Evolutionary conservation across 2,113 vertebrate species (phyloP).

Genomic region (Campylorhamphus procurvoides): DNA sequence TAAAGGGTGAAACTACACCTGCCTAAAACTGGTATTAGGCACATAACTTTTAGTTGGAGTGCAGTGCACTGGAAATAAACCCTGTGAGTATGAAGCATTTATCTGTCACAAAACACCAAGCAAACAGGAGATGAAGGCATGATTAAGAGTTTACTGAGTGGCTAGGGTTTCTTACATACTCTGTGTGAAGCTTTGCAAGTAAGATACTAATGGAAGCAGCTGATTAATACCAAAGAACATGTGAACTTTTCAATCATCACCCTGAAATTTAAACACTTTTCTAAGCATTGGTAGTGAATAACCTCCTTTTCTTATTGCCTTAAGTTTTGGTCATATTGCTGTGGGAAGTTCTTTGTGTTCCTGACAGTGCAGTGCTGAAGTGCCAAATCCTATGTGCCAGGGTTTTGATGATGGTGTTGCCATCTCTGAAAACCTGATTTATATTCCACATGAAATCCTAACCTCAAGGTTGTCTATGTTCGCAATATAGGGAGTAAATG

Average conservation of each 20-base stretch:
- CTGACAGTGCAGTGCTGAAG: background rate
- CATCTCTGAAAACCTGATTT: background rate
- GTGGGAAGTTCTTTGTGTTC: constrained; percentile 2
- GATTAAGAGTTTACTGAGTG: background rate
- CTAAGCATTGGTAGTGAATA: background rate
- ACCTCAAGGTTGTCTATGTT: background rate
- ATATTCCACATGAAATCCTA: background rate
- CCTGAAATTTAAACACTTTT: background rate
- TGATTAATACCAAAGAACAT: background rate
- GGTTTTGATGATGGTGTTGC: background rate
- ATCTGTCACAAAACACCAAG: background rate
- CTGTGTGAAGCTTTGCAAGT: background rate
- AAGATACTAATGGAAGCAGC: background rate
- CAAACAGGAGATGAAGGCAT: background rate
- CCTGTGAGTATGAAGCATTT: background rate
- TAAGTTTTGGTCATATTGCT: background rate
- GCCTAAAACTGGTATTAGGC: background rate
- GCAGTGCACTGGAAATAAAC: background rate
- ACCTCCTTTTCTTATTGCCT: background rate
- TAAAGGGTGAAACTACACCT: background rate
- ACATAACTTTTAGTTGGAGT: background rate
- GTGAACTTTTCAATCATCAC: background rate
- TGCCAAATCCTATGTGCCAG: background rate
- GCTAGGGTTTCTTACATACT: background rate
- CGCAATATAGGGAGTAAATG: background rate